Base-by-base conservation (phyloP, 2,113 vertebrate species). In the Cyanistes caeruleus region DNA sequence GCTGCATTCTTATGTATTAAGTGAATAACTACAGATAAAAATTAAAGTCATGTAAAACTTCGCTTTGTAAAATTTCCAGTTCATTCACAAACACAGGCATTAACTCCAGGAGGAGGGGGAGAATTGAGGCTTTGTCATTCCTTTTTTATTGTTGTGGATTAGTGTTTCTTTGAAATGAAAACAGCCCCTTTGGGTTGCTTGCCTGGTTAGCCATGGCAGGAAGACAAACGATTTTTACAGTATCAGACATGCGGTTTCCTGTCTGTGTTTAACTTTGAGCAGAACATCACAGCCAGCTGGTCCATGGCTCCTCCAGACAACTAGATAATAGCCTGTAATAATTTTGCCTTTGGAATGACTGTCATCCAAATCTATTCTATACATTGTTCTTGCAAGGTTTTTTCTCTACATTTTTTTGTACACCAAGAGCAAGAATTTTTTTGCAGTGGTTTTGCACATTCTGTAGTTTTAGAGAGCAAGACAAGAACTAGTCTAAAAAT, bases 181-280 rank as follows among this genome's bases (percentile, higher is more conserved):
- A 97, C 97, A 98, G 98, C 85, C 82, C 94, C 90, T 95, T 87
- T 94, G 96, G 95, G 95, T 98, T 97, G 93, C 94, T 97, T 95
- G 97, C 95, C 96, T 97, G 95, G 87, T 97, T 98, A 91, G 74
- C 96, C 92, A 92, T 98, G 97, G 98, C 98, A 98, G 97, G 97
- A 97, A 98, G 97, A 98, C 97, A 97, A 98, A 98, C 79, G 95
- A 96, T 97, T 97, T 97, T 97, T 98, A 98, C 98, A 98, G 98
- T 98, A 98, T 99, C 98, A 99, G 99, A 99, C 99, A 97, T 98
- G 98, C 94, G 98, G 99, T 99, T 99, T 99, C 99, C 99, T 99
- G 99, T 99, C 98, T 98, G 96, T 98, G 98, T 98, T 98, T 98
- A 98, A 98, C 98, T 98, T 97, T 97, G 98, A 98, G 98, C 98